phyloP scores from a whole-genome alignment of 2,797 vertebrate genomes.

The Tragopan temminckii region DNA sequence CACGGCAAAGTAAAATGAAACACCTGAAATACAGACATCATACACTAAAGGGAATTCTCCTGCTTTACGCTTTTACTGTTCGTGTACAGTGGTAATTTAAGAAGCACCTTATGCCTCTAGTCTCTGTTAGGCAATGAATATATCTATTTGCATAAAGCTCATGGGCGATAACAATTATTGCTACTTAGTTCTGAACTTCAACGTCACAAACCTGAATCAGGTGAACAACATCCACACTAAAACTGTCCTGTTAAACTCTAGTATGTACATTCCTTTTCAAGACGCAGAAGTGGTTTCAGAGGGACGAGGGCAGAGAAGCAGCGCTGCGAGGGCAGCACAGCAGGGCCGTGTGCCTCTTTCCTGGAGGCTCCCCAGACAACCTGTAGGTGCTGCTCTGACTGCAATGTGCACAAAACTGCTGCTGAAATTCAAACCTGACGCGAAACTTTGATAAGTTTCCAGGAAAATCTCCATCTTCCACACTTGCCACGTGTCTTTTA shows the following conservation, averaged over 20 bases:
- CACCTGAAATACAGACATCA: neutral
- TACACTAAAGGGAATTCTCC: too few relatives aligned
- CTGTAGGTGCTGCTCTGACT: neutral
- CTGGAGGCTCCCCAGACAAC: rapidly evolving
- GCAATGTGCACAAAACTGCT: neutral
- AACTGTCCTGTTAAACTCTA: neutral
- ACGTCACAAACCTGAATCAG: neutral
- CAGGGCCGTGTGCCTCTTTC: rapidly evolving
- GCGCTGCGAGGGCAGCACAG: neutral
- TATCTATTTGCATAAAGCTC: neutral
- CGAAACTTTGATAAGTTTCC: neutral
- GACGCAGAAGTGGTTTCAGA: neutral
- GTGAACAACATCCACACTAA: neutral
- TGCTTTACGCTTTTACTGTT: neutral
- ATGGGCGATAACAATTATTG: neutral
- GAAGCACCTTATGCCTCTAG: neutral
- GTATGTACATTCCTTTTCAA: neutral
- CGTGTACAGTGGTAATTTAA: neutral
- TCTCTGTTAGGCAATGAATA: neutral
- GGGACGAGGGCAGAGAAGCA: neutral
- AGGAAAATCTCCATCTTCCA: neutral
- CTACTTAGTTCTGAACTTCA: neutral
- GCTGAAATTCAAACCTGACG: neutral
- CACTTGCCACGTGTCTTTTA: neutral
- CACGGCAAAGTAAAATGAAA: neutral